phyloP scores from a whole-genome alignment of 2,113 vertebrate species.

The Ginglymostoma cirratum region DNA sequence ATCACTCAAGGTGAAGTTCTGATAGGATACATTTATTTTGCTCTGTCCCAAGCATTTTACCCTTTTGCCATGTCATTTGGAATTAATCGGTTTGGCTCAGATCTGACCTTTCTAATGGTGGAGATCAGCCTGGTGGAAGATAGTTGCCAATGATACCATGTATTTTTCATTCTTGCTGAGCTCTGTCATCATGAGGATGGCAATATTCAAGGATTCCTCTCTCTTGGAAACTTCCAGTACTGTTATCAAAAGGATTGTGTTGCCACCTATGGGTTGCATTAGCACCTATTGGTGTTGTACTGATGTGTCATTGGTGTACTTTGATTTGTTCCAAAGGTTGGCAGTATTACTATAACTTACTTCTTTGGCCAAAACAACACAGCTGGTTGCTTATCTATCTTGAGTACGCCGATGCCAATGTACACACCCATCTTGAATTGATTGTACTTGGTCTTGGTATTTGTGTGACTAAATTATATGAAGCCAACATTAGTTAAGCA shows the following conservation, averaged over 20 bases:
- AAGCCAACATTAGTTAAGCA: background rate
- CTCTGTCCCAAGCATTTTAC: too few relatives aligned
- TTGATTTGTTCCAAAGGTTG: slow-evolving; percentile 2
- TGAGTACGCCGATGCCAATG: background rate
- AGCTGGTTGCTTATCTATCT: background rate
- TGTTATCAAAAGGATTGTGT: background rate
- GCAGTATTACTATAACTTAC: background rate
- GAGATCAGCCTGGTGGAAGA: background rate
- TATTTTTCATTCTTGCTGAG: background rate
- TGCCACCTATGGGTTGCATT: background rate
- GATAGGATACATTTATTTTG: too few relatives aligned
- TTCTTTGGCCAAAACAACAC: background rate
- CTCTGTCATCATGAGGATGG: background rate
- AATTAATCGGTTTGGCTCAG: too few relatives aligned
- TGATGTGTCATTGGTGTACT: background rate
- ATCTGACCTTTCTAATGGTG: too few relatives aligned
- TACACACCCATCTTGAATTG: background rate
- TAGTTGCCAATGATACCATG: background rate
- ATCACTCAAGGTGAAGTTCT: too few relatives aligned
- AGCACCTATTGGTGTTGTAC: background rate
- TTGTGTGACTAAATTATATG: background rate
- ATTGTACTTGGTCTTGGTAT: background rate
- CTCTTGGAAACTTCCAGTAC: background rate
- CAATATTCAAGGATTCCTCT: background rate
- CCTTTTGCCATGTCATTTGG: too few relatives aligned